Conservation (phyloP, 2,797 vertebrate genomes). For the Pachyuromys duprasi region DNA sequence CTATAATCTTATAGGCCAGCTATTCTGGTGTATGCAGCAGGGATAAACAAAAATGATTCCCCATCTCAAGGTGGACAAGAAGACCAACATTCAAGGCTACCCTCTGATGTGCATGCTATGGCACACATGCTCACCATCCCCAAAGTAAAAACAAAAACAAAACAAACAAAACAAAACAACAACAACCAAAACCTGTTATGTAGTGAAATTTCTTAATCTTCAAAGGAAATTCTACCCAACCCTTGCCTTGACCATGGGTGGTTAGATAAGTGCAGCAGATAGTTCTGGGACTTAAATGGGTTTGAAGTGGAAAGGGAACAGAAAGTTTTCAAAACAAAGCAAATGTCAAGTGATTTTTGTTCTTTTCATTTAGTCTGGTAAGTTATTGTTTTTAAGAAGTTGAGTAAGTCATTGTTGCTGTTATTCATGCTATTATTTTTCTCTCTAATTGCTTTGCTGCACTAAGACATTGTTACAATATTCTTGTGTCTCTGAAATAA, state of each 20-base stretch:
- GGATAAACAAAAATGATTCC: no score
- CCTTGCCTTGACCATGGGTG: neutral
- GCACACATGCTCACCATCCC: neutral
- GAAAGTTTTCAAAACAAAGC: neutral
- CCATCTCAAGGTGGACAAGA: neutral
- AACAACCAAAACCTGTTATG: no score
- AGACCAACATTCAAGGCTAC: neutral
- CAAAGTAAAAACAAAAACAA: no score
- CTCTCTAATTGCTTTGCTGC: slow-evolving; percentile 42
- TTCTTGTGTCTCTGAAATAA: slow-evolving; percentile 37
- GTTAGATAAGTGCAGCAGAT: neutral
- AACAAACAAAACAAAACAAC: no score
- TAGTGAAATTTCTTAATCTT: slow-evolving; percentile 54
- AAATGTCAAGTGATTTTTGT: neutral
- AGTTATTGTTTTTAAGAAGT: neutral
- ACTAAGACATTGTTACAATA: slow-evolving; percentile 8
- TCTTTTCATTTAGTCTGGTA: neutral
- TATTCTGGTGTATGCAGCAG: no score
- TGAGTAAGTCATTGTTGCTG: neutral
- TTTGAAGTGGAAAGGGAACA: neutral
- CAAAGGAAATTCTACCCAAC: slow-evolving; percentile 34
- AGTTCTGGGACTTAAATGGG: neutral
- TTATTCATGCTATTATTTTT: slow-evolving; percentile 41
- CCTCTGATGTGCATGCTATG: neutral
- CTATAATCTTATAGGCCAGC: neutral